phyloP scores from a whole-genome alignment of 2,888 invertebrate species.

The Pediacus dermestoides region DNA sequence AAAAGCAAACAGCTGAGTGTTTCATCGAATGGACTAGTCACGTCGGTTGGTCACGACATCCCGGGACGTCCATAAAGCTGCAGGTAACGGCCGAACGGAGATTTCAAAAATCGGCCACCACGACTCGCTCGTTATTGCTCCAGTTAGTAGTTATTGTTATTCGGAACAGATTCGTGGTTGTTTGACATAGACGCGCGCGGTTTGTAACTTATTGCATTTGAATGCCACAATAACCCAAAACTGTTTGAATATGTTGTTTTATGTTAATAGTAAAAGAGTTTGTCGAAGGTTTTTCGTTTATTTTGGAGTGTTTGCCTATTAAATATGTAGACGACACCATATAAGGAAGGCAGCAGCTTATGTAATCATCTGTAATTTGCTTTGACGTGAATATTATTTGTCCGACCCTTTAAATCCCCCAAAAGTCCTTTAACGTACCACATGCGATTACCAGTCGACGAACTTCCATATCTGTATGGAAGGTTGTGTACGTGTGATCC shows the following conservation, averaged over 20 bases:
- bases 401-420: too few relatives aligned
- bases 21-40: conserved; percentile 18
- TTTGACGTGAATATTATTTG: too few relatives aligned
- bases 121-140: conserved; percentile 20
- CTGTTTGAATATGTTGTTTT: neutral
- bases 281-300: too few relatives aligned
- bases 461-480: neutral
- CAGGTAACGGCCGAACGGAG: conserved; percentile 22
- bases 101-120: conserved; percentile 22
- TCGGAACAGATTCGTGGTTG: too few relatives aligned
- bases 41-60: conserved; percentile 23
- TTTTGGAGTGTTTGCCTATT: too few relatives aligned
- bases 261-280: neutral
- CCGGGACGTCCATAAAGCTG: conserved; percentile 21
- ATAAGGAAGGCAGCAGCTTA: too few relatives aligned
- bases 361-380: too few relatives aligned
- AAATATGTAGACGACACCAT: too few relatives aligned
- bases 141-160: conserved; percentile 9
- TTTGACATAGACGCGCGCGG: conserved; percentile 3
- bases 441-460: neutral
- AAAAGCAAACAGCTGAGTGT: too few relatives aligned
- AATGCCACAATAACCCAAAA: neutral
- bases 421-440: too few relatives aligned
- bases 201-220: neutral
- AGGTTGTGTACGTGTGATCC: neutral